Percentiles rank a stretch among this genome's conserved stretches.
phyloP scores from a whole-genome alignment of 2,888 invertebrate genomes.

The Phanerotoma sp. region DNA sequence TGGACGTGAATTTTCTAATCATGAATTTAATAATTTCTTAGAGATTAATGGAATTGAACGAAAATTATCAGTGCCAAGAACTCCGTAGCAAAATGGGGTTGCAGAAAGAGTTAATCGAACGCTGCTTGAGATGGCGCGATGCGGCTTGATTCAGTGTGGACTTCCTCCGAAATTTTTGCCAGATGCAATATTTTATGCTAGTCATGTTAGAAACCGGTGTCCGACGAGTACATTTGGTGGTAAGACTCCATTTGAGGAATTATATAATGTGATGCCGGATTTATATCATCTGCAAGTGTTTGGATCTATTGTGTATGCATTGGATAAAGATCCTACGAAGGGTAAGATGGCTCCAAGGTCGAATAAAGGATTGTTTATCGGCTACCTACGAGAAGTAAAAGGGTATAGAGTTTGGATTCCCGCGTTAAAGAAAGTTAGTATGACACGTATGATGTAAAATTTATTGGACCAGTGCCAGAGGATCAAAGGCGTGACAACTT shows the following conservation, averaged over 20 bases:
- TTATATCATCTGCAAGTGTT: conserved; percentile 3
- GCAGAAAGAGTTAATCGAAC: conserved; percentile 35
- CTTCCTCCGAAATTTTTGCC: conserved; percentile 37
- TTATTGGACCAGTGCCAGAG: no score
- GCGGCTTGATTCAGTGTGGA: conserved; percentile 32
- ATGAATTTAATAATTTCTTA: not conserved
- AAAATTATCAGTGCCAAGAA: not conserved
- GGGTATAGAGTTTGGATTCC: conserved; percentile 12
- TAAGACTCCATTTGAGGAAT: conserved; percentile 21
- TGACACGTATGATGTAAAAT: no score
- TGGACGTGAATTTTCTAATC: conserved; percentile 17
- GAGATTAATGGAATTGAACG: not conserved
- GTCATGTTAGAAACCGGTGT: conserved; percentile 26
- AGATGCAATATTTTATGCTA: conserved; percentile 30
- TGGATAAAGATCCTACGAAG: conserved; percentile 5
- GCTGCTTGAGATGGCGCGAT: conserved; percentile 36
- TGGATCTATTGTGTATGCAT: conserved; percentile 1
- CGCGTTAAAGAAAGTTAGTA: no score
- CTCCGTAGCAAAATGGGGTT: conserved; percentile 34
- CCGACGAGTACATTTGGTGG: conserved; percentile 19
- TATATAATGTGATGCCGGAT: conserved; percentile 11
- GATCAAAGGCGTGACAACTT: no score
- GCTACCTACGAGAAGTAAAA: conserved; percentile 6
- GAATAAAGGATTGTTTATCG: conserved; percentile 14
- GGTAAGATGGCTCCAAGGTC: conserved; percentile 15